Evolutionary conservation across 2,888 invertebrate species (phyloP).

Genomic region (Orchesellides sinensis): DNA sequence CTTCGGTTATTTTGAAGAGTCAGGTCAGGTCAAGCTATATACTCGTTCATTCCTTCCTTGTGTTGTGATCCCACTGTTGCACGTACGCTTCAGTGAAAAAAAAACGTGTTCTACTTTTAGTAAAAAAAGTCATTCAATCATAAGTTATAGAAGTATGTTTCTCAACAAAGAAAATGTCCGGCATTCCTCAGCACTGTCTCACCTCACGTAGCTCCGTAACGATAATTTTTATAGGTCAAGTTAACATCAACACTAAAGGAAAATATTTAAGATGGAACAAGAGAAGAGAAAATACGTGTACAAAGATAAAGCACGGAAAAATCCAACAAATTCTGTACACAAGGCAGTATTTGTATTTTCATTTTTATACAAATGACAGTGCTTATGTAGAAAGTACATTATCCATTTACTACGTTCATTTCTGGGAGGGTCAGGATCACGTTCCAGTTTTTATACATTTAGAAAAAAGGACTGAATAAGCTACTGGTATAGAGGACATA

Average conservation of each 20-base stretch:
- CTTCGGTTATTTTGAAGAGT: no score
- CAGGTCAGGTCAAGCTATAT: no score
- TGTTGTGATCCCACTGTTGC: no score
- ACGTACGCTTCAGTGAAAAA: no score
- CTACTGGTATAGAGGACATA: no score
- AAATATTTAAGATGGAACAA: not conserved
- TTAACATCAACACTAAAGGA: not conserved
- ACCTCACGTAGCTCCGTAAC: constrained; percentile 10
- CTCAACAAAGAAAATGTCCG: no score
- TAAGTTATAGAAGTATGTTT: no score
- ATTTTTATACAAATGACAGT: constrained; percentile 12
- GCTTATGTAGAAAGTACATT: not conserved
- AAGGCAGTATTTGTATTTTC: not conserved
- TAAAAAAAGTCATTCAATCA: no score
- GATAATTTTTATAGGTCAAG: constrained; percentile 2
- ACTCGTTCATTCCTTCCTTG: no score
- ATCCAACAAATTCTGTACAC: constrained; percentile 4
- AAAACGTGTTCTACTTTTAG: no score
- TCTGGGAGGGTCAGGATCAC: not conserved
- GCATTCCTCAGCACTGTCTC: no score
- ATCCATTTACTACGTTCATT: constrained; percentile 19
- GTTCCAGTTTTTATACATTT: constrained; percentile 19
- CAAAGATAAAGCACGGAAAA: not conserved
- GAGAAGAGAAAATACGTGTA: not conserved
- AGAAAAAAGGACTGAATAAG: no score